Percentiles rank a stretch among this genome's conserved stretches.
These are phyloP conservation scores for Corella eumyota DNA, from an alignment of 23 tunicate genomes.

Conservation along the genomic window DNA sequence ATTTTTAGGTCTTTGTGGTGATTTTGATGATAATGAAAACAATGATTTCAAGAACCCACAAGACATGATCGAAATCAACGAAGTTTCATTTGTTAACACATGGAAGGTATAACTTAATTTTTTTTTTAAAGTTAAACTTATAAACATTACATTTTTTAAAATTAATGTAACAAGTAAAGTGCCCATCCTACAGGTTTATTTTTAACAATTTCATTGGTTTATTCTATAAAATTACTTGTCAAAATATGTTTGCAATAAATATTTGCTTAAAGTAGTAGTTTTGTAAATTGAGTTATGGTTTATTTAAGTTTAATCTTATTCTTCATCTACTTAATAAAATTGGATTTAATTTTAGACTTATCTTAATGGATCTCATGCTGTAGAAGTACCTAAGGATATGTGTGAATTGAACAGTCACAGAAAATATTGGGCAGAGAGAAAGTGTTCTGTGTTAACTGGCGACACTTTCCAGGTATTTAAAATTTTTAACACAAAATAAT, in stretches of 20 bases:
- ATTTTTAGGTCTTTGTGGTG: slow-evolving; percentile 89
- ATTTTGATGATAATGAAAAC: slow-evolving; percentile 86
- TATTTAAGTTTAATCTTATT: neutral
- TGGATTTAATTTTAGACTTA: slow-evolving; percentile 63
- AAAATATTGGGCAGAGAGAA: slow-evolving; percentile 96
- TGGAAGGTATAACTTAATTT: slow-evolving; percentile 65
- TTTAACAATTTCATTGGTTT: too few species aligned
- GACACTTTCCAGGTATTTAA: slow-evolving; percentile 67
- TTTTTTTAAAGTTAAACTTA: too few species aligned
- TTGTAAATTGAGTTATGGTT: too few species aligned
- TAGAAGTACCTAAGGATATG: slow-evolving; percentile 67
- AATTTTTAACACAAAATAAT: neutral
- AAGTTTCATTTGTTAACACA: slow-evolving; percentile 84
- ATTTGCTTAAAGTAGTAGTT: too few species aligned
- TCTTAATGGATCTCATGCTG: slow-evolving; percentile 74
- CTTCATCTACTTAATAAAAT: too few species aligned
- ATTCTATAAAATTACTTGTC: too few species aligned
- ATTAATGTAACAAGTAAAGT: too few species aligned
- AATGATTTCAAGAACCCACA: slow-evolving; percentile 92
- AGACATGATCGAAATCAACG: slow-evolving; percentile 85
- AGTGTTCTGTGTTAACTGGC: slow-evolving; percentile 83
- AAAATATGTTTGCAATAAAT: too few species aligned
- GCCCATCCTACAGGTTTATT: too few species aligned
- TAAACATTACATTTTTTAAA: too few species aligned
- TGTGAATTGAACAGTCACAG: slow-evolving; percentile 74